Percentiles rank a stretch among this genome's conserved stretches.
phyloP scores from a whole-genome alignment of 2,113 vertebrate genomes.

The Pterocles burchelli region DNA sequence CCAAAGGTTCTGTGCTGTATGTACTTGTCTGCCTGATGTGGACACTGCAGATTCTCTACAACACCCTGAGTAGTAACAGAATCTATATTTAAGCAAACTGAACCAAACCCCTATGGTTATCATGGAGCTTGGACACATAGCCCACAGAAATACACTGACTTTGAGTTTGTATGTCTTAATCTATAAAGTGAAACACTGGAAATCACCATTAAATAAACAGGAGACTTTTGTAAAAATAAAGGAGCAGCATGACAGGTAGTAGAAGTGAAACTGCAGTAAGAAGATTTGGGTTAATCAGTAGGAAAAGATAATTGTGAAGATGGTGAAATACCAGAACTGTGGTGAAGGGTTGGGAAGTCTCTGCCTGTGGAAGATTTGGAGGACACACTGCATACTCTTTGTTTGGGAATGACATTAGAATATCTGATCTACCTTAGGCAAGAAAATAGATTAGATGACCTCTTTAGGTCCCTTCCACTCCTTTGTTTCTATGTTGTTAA shows the following conservation, averaged over 20 bases:
- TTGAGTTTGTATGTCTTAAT: background rate
- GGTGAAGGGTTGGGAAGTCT: background rate
- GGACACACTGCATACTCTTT: background rate
- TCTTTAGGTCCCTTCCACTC: background rate
- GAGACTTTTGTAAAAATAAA: background rate
- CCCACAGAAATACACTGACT: background rate
- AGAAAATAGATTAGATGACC: background rate
- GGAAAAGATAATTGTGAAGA: background rate
- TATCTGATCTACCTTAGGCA: background rate
- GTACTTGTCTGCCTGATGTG: background rate
- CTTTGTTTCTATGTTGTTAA: background rate
- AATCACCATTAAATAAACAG: background rate
- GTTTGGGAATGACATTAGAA: background rate
- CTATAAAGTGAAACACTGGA: background rate
- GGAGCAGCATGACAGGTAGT: accelerated
- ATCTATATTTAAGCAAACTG: background rate
- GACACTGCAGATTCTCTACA: background rate
- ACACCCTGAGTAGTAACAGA: background rate
- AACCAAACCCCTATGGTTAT: accelerated
- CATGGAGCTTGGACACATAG: background rate
- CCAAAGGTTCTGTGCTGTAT: background rate
- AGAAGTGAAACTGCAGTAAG: background rate
- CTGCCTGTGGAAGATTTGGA: background rate
- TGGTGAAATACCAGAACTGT: background rate
- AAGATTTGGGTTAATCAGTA: background rate